Evolutionary conservation across 2,888 invertebrate genomes (phyloP), one percentile per base, ranked within the genome.

Genomic region (Ctenicera cuprea): DNA sequence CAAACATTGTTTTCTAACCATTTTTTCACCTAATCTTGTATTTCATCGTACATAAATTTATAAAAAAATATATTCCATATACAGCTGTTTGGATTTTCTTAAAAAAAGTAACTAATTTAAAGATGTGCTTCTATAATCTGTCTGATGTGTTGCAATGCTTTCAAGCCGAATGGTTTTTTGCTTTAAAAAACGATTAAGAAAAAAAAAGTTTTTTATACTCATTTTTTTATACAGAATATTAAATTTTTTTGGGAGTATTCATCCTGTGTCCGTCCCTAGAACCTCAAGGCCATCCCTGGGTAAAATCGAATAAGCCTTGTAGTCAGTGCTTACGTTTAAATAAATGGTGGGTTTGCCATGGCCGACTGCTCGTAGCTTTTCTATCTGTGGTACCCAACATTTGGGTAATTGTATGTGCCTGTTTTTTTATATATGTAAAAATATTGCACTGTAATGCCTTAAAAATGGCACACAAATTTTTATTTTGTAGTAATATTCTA

Each of bases 231-330:
- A 61, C 69, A 76, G 74, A 74, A 64, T 74, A 8, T 43, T 68
- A 72, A 74, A 33, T 9, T 54, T 54, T 43, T 20, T 52, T 52
- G 66, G 54, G 43, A 69, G 63, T 48, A 67, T 68, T 57, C 69
- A 74, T 50, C 72, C 74, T 20, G 52, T 57, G 26, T 66, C 72
- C 61, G 69, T 76, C 38, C 66, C 76, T 22, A 72, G 65, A 48
- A 72, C 74, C 22, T 70, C 72, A 37, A 74, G 76, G 38, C 69
- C 66, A 57, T 76, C 76, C 20, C 54, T 74, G 54, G 43, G 68
- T 54, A 67, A 73, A 57, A 66, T 62, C 54, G 73, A 76, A 18
- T 50, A 50, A 41, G 18, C 59, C 38, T 57, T 43, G n/a, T 57
- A 57, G 43, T 57, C 4, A 20, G n/a, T 16, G 33, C 16, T 22